A percentile compares a stretch with the other conserved stretches of the same genome.
phyloP scores from a whole-genome alignment of 2,888 invertebrate species.

The Stenodera caucasica region DNA sequence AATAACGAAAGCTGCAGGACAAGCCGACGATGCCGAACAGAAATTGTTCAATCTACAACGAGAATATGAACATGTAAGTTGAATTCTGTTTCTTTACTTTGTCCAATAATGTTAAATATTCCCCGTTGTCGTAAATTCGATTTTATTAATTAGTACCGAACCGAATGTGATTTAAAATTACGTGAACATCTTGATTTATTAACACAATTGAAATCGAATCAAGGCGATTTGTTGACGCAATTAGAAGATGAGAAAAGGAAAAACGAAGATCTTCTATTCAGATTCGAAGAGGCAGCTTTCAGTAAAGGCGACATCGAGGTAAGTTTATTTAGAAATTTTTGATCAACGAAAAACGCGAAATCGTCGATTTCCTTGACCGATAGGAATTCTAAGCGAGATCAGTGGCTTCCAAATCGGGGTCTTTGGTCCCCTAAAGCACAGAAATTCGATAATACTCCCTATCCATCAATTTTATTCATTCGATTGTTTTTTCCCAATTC shows the following conservation, averaged over 20 bases:
- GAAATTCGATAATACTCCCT: no score
- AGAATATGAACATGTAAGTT: slow-evolving; percentile 67
- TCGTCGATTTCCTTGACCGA: no score
- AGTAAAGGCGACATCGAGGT: slow-evolving; percentile 88
- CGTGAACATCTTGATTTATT: slow-evolving; percentile 61
- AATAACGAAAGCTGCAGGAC: slow-evolving; percentile 78
- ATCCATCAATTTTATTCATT: neutral
- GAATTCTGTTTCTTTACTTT: neutral
- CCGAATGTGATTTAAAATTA: slow-evolving; percentile 61
- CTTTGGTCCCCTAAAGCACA: no score
- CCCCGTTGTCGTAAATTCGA: slow-evolving; percentile 10
- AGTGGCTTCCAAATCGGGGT: no score
- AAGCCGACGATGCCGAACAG: slow-evolving; percentile 77
- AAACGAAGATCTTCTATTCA: slow-evolving; percentile 87
- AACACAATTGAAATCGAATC: slow-evolving; percentile 61
- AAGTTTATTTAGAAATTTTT: slow-evolving; percentile 52
- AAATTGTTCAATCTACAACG: slow-evolving; percentile 63
- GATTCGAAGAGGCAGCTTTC: slow-evolving; percentile 89
- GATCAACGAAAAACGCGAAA: no score
- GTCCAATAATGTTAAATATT: no score
- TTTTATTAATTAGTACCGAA: slow-evolving; percentile 55
- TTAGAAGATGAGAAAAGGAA: slow-evolving; percentile 79
- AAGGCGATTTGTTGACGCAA: slow-evolving; percentile 62
- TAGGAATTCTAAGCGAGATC: no score
- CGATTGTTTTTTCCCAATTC: no score